Percentiles rank a stretch among this genome's conserved stretches.
phyloP scores from a whole-genome alignment of 2,797 vertebrate genomes.

The Lateolabrax maculatus region DNA sequence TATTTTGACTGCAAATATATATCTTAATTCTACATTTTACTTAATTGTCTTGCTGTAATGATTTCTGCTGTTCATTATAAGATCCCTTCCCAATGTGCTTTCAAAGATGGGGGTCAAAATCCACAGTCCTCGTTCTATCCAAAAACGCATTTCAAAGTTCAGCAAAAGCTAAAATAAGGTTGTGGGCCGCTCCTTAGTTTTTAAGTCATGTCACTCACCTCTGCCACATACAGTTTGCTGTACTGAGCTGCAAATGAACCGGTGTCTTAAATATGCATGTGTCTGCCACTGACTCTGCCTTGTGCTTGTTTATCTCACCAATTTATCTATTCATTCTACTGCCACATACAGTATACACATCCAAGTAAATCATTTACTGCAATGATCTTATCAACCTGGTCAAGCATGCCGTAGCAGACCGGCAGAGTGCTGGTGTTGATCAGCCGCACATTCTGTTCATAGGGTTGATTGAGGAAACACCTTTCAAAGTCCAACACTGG shows the following conservation, averaged over 20 bases:
- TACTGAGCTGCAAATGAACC: neutral
- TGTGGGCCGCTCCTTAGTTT: too few relatives aligned
- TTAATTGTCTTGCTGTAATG: too few relatives aligned
- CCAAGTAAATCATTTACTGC: neutral
- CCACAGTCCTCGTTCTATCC: neutral
- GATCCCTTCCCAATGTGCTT: neutral
- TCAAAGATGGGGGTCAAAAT: too few relatives aligned
- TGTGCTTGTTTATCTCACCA: neutral
- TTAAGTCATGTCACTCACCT: too few relatives aligned
- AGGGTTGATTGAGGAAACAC: conserved; percentile 87
- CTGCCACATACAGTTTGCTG: too few relatives aligned
- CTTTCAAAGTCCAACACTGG: conserved; percentile 81
- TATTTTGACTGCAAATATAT: neutral
- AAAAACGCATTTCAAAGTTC: too few relatives aligned
- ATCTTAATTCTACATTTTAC: neutral
- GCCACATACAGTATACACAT: neutral
- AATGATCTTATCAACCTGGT: conserved; percentile 82
- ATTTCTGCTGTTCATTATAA: too few relatives aligned
- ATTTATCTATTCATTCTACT: too few relatives aligned
- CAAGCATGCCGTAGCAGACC: conserved; percentile 87
- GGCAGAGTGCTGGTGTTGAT: conserved; percentile 84
- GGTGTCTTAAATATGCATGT: conserved; percentile 1
- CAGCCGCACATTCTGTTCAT: conserved; percentile 79
- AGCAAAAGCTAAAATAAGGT: neutral
- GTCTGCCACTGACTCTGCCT: too few relatives aligned